Evolutionary conservation across 2,113 vertebrate genomes (phyloP).

Genomic region (Percopsis transmontana): DNA sequence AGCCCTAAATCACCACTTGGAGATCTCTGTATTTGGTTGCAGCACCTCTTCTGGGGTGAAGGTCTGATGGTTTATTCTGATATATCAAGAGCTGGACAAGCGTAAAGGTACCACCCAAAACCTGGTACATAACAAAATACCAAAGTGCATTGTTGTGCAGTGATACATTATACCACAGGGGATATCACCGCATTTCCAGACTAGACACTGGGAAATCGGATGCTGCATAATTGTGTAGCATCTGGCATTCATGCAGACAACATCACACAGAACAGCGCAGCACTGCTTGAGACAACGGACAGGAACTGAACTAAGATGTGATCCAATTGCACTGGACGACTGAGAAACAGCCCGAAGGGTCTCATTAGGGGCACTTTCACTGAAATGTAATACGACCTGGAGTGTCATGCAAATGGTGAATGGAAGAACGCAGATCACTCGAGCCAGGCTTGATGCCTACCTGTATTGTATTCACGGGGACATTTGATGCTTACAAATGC

Average conservation of each 20-base stretch:
- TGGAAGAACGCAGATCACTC: slow-evolving; percentile 53
- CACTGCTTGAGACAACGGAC: slow-evolving; percentile 54
- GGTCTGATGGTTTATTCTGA: too few species aligned
- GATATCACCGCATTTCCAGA: slow-evolving; percentile 11
- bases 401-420: slow-evolving; percentile 59
- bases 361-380: slow-evolving; percentile 62
- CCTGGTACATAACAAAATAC: too few species aligned
- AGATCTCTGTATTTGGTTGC: too few species aligned
- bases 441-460: slow-evolving; percentile 51
- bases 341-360: slow-evolving; percentile 54
- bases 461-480: slow-evolving; percentile 61
- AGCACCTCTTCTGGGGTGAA: not conserved
- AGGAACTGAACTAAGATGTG: slow-evolving; percentile 35
- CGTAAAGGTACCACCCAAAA: too few species aligned
- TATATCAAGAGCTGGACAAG: too few species aligned
- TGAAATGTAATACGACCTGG: slow-evolving; percentile 61
- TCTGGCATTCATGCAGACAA: slow-evolving; percentile 49
- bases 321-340: slow-evolving; percentile 53
- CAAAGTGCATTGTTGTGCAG: too few species aligned
- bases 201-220: slow-evolving; percentile 45
- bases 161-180: too few species aligned
- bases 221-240: slow-evolving; percentile 42
- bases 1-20: not conserved
- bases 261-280: slow-evolving; percentile 47
- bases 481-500: slow-evolving; percentile 49